These are phyloP conservation scores for Argyresthia albistria DNA, from an alignment of 2,888 invertebrate species.

Conservation along the genomic window DNA sequence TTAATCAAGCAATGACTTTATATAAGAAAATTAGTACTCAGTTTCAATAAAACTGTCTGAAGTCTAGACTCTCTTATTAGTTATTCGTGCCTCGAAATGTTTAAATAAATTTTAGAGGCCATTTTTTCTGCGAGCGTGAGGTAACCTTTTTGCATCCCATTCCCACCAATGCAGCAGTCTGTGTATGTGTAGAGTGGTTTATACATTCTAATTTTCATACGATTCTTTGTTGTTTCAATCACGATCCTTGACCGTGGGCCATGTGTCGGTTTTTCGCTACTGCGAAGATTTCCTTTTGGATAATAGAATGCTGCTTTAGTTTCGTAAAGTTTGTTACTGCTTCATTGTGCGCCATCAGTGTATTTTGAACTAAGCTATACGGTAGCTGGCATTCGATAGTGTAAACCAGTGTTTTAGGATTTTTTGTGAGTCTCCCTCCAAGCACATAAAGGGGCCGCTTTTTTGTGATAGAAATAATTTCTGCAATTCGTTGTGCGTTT, in stretches of 20 bases:
- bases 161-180: slow-evolving; percentile 1
- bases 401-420: slow-evolving; percentile 5
- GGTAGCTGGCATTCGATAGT: too few species aligned
- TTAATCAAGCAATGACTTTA: too few species aligned
- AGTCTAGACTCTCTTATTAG: not conserved
- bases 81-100: not conserved
- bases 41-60: not conserved
- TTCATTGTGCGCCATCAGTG: not conserved
- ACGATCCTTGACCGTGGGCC: slow-evolving; percentile 23
- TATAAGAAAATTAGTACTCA: too few species aligned
- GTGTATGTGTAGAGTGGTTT: slow-evolving; percentile 3
- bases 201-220: slow-evolving; percentile 7
- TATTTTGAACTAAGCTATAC: not conserved
- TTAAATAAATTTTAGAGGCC: slow-evolving; percentile 2
- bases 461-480: slow-evolving; percentile 34
- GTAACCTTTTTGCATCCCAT: not conserved
- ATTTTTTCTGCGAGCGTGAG: slow-evolving; percentile 4
- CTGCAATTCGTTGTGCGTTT: not conserved
- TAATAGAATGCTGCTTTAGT: not conserved
- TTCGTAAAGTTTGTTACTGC: too few species aligned
- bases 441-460: slow-evolving; percentile 20
- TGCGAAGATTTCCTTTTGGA: not conserved
- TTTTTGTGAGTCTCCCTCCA: slow-evolving; percentile 25
- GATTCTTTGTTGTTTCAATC: slow-evolving; percentile 16
- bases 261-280: not conserved